Base-by-base conservation (phyloP, 2,888 invertebrate species). In the Cheilosia scutellata region DNA sequence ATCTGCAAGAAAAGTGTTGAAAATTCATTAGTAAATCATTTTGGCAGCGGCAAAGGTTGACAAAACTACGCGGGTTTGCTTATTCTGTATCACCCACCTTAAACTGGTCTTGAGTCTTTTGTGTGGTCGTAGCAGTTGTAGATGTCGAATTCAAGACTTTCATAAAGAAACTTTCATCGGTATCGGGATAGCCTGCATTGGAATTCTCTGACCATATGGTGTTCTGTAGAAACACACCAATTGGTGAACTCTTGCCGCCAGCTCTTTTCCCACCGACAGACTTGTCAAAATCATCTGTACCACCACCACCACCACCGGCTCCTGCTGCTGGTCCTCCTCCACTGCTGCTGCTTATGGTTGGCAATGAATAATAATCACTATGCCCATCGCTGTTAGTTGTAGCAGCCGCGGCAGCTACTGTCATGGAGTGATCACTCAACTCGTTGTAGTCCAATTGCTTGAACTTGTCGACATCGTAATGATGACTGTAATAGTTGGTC, bases 171-270 rank as follows among this genome's bases (percentile, higher is more conserved):
- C 90, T 90, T 51, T 90, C 90, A 83, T 89, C 88, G 33, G 91
- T 90, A 53, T 90, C 90, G 29, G 89, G 89, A 49, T 88, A 88
- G 72, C 88, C 88, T 16, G 76, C 71, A 31, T 87, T 84, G 2
- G 88, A 84, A 82, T 89, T 89, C 82, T 93, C 90, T 11, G 94
- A 93, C 94, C 94, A 94, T 89, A 94, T 94, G 7, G 94, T 94
- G 89, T 92, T 93, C 55, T 92, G 93, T 74, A 94, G 92, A 88
- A 94, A 94, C 37, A 93, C 93, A 70, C 93, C 93, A 86, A 89
- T 84, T 33, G 90, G 89, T n/a, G 89, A 89, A 63, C 75, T 75
- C 57, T 86, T 86, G 44, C 78, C 87, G 13, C 82, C 84, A 49
- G 84, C 57, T 62, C 72, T 58, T 51, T 80, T 84, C 5, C 86